These are phyloP conservation scores for Phyllotreta striolata DNA, from an alignment of 2,888 invertebrate genomes.

Conservation along the genomic window DNA sequence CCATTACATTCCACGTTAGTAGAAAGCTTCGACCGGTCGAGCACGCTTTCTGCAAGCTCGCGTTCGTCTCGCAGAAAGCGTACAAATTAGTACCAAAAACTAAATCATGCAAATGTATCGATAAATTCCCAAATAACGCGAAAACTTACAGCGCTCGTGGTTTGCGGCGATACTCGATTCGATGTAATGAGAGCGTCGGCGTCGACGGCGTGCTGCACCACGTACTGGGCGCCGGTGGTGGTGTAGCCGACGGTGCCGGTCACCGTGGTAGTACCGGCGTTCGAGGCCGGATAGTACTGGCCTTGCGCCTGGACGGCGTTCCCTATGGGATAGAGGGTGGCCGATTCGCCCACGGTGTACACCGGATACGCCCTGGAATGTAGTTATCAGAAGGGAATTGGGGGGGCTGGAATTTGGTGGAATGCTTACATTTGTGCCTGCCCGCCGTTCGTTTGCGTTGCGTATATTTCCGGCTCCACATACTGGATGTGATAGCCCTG, in stretches of 20 bases:
- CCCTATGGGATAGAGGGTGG: conserved; percentile 63
- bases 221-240: conserved; percentile 67
- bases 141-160: conserved; percentile 71
- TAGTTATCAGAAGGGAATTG: conserved; percentile 9
- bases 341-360: conserved; percentile 75
- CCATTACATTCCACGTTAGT: conserved; percentile 20
- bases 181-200: conserved; percentile 68
- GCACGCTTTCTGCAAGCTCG: too few species aligned
- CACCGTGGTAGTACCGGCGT: conserved; percentile 70
- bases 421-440: conserved; percentile 68
- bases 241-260: conserved; percentile 59
- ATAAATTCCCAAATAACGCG: not conserved
- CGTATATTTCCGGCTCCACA: conserved; percentile 74
- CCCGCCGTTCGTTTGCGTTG: conserved; percentile 65
- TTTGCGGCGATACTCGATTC: conserved; percentile 72
- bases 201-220: conserved; percentile 75
- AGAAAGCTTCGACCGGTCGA: conserved; percentile 1
- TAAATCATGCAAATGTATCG: not conserved
- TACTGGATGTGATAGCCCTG: conserved; percentile 77
- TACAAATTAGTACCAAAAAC: too few species aligned
- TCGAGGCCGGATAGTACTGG: conserved; percentile 75
- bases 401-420: not conserved
- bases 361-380: conserved; percentile 75
- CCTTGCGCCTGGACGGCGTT: conserved; percentile 64
- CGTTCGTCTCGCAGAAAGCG: too few species aligned